Evolutionary conservation across 2,888 invertebrate species (phyloP).

Genomic region (Megalurothrips usitatus): DNA sequence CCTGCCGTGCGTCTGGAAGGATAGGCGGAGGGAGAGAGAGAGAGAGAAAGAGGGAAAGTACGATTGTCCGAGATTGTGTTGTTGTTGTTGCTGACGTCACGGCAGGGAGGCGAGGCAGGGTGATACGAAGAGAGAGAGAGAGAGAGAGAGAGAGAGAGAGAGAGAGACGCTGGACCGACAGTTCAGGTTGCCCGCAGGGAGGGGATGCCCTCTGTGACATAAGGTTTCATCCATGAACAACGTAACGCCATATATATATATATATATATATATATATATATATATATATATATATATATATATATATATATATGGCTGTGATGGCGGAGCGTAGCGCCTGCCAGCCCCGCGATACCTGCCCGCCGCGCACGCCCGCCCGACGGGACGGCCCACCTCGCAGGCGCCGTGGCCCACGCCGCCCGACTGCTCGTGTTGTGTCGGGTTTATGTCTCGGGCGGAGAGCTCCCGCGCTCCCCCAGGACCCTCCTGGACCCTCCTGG

Average conservation of each 20-base stretch:
- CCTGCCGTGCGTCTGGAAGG: no score
- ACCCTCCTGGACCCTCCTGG: neutral
- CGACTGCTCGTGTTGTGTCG: neutral
- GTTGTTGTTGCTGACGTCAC: neutral
- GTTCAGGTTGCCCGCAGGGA: no score
- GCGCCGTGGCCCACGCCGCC: neutral
- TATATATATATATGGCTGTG: no score
- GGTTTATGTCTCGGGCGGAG: neutral
- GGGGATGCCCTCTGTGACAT: no score
- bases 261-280: no score
- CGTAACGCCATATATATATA: no score
- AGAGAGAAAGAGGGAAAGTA: neutral
- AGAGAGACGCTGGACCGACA: neutral
- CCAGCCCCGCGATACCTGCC: neutral
- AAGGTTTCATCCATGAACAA: no score
- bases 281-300: no score
- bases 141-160: neutral
- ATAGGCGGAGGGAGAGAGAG: conserved; percentile 3
- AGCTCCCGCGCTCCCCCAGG: neutral
- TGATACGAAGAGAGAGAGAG: neutral
- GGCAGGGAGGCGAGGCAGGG: neutral
- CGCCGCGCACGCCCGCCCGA: neutral
- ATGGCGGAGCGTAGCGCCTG: neutral
- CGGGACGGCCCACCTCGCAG: neutral
- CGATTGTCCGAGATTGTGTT: no score